phyloP scores from a whole-genome alignment of 2,888 invertebrate genomes.

The Ophion ventricosus region DNA sequence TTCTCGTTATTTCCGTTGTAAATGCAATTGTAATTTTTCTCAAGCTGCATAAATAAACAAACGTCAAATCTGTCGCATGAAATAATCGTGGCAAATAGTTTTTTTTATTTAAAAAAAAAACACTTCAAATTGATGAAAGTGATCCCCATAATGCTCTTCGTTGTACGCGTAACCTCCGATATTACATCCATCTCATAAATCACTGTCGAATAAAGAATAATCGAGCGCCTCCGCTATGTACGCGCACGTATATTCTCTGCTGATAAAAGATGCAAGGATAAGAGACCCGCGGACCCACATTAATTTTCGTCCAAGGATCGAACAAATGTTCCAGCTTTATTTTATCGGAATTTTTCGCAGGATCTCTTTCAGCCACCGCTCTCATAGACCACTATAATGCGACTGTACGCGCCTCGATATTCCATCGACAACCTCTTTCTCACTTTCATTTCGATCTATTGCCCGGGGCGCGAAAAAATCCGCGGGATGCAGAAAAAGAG shows the following conservation, averaged over 20 bases:
- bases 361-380: background rate
- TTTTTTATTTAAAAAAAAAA: background rate
- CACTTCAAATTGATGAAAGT: background rate
- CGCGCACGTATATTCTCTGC: background rate
- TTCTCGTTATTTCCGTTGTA: too few species aligned
- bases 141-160: background rate
- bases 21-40: too few species aligned
- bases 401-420: slow-evolving; percentile 38
- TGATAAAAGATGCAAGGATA: slow-evolving; percentile 32
- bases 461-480: slow-evolving; percentile 37
- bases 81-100: too few species aligned
- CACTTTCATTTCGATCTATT: slow-evolving; percentile 55
- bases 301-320: slow-evolving; percentile 53
- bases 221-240: slow-evolving; percentile 69
- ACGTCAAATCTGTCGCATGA: too few species aligned
- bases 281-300: slow-evolving; percentile 44
- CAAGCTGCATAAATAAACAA: too few species aligned
- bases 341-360: slow-evolving; percentile 3
- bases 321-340: slow-evolving; percentile 30
- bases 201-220: slow-evolving; percentile 80
- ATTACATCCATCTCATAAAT: slow-evolving; percentile 77
- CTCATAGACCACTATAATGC: background rate
- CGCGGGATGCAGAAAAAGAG: slow-evolving; percentile 66
- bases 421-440: slow-evolving; percentile 53
- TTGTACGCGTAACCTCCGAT: slow-evolving; percentile 11